Percentiles rank a stretch among this genome's conserved stretches.
Conservation (phyloP, 2,888 invertebrate species). For the Heliconius ismenius region DNA sequence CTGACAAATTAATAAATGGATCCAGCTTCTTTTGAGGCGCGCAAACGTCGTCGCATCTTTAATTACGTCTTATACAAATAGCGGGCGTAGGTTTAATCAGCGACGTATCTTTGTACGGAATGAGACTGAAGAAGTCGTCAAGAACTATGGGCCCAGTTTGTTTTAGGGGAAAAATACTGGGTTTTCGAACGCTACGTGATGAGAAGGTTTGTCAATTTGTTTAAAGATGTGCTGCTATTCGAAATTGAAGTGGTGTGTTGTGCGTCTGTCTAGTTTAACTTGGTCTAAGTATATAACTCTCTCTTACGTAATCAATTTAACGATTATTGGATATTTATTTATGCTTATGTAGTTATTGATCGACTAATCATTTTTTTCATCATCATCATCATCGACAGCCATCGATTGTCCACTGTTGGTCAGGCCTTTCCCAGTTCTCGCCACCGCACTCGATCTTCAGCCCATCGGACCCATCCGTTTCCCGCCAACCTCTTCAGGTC, state of each 20-base stretch:
- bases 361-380: too few relatives aligned
- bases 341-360: background rate
- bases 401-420: too few relatives aligned
- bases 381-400: too few relatives aligned
- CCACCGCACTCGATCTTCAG: too few relatives aligned
- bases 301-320: background rate
- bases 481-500: too few relatives aligned
- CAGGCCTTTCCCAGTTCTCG: too few relatives aligned
- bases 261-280: background rate
- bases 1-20: conserved; percentile 76
- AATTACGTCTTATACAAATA: conserved; percentile 74
- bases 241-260: background rate
- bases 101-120: conserved; percentile 76
- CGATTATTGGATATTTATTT: background rate
- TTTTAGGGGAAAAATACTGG: conserved; percentile 46
- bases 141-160: conserved; percentile 72
- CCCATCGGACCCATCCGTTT: too few relatives aligned
- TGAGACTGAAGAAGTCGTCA: conserved; percentile 75
- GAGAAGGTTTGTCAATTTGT: background rate
- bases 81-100: conserved; percentile 68
- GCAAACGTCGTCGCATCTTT: conserved; percentile 68
- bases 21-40: conserved; percentile 75
- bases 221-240: background rate
- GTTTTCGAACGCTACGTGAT: background rate
- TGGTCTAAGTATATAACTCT: background rate